These are phyloP conservation scores for Tuta absoluta DNA, from an alignment of 2,888 invertebrate genomes.

Conservation along the genomic window DNA sequence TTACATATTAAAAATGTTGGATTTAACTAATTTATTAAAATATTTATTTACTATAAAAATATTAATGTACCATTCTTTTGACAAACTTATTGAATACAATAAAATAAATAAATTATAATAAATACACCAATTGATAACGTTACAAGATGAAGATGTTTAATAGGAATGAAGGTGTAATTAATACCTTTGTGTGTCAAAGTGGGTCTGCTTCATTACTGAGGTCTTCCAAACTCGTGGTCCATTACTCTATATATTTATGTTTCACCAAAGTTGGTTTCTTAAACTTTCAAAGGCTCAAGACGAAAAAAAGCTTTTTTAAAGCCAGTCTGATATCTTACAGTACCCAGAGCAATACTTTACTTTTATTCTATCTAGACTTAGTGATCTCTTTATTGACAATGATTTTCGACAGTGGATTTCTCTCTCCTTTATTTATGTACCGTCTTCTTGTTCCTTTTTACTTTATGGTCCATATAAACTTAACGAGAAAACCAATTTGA, in stretches of 20 bases:
- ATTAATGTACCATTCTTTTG: too few species aligned
- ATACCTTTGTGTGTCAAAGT: slow-evolving; percentile 22
- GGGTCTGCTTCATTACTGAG: slow-evolving; percentile 46
- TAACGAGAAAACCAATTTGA: not conserved
- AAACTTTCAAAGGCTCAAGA: not conserved
- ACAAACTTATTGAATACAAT: not conserved
- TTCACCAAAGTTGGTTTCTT: not conserved
- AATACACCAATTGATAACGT: not conserved
- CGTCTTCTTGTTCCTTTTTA: not conserved
- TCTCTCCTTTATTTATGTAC: not conserved
- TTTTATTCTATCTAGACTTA: not conserved
- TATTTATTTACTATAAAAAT: not conserved
- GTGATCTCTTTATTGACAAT: not conserved
- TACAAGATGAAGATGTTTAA: not conserved
- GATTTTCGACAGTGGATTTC: not conserved
- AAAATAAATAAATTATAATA: not conserved
- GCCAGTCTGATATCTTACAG: not conserved
- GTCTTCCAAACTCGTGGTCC: slow-evolving; percentile 49
- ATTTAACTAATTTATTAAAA: not conserved
- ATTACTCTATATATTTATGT: not conserved
- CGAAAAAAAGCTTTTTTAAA: not conserved
- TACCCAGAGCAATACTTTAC: not conserved
- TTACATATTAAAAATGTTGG: not conserved
- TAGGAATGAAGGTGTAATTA: not conserved
- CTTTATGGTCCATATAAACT: slow-evolving; percentile 11